phyloP scores from a whole-genome alignment of 2,113 vertebrate species.

The Apodemus speciosus region DNA sequence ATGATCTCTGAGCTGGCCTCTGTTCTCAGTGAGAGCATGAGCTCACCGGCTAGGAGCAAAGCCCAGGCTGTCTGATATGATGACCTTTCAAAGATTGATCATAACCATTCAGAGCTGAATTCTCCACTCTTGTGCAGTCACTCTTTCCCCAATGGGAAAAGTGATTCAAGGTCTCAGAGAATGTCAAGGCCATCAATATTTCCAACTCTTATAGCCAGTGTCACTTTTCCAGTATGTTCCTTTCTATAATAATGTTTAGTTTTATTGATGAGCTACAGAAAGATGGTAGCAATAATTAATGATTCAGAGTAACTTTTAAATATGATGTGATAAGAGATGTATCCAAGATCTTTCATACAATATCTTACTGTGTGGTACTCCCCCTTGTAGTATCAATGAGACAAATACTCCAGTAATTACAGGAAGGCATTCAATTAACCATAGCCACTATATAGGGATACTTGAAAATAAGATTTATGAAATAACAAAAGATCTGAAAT shows the following conservation, averaged over 20 bases:
- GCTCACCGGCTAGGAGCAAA: not conserved
- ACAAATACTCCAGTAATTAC: not conserved
- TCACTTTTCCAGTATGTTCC: not conserved
- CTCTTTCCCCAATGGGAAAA: not conserved
- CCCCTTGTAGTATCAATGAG: not conserved
- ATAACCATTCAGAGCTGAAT: not conserved
- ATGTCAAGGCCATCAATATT: not conserved
- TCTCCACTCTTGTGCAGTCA: not conserved
- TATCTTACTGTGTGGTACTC: not conserved
- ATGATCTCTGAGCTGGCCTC: not conserved
- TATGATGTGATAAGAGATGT: not conserved
- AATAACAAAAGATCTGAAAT: not conserved
- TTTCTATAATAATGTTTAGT: not conserved
- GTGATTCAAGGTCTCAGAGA: not conserved
- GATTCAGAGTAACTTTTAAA: not conserved
- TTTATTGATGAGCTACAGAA: not conserved
- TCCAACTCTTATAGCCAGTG: not conserved
- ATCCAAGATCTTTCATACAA: not conserved
- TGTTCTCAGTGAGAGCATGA: not conserved
- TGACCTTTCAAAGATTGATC: not conserved
- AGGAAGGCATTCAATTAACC: rapidly evolving
- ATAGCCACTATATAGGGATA: no score
- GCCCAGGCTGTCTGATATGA: not conserved
- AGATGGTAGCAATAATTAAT: not conserved
- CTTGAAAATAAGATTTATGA: not conserved